Conservation (phyloP, 2,113 vertebrate genomes). For the Colius striatus region DNA sequence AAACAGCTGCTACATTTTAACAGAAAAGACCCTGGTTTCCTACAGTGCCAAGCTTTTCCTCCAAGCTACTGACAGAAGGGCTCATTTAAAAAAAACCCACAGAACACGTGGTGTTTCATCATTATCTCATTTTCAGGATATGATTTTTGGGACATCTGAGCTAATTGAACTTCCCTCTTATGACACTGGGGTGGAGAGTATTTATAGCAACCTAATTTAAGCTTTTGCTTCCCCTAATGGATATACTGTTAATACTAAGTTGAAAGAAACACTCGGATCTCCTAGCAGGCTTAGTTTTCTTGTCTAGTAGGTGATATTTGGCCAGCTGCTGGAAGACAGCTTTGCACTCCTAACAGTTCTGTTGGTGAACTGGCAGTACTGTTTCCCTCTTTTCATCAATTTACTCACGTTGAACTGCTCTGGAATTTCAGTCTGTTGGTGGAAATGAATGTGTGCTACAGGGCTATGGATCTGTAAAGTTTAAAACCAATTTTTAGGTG, state of each 20-base stretch:
- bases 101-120: neutral
- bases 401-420: neutral
- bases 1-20: conserved; percentile 64
- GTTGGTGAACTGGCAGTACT: neutral
- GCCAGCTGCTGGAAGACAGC: neutral
- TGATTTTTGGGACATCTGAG: neutral
- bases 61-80: neutral
- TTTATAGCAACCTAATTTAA: conserved; percentile 63
- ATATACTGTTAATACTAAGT: conserved; percentile 14
- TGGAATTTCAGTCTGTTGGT: neutral
- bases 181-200: conserved; percentile 20
- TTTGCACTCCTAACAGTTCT: neutral
- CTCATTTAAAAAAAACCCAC: neutral
- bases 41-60: neutral
- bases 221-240: conserved; percentile 28
- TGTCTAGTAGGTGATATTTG: neutral
- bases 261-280: conserved; percentile 33
- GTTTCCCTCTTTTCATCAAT: neutral
- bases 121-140: conserved; percentile 18
- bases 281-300: conserved; percentile 36
- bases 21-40: neutral
- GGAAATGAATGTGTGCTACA: neutral
- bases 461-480: neutral
- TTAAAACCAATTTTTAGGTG: neutral
- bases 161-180: conserved; percentile 40